These are phyloP conservation scores for Venustaconcha ellipsiformis DNA, from an alignment of 1,140 invertebrate genomes.

Conservation along the genomic window DNA sequence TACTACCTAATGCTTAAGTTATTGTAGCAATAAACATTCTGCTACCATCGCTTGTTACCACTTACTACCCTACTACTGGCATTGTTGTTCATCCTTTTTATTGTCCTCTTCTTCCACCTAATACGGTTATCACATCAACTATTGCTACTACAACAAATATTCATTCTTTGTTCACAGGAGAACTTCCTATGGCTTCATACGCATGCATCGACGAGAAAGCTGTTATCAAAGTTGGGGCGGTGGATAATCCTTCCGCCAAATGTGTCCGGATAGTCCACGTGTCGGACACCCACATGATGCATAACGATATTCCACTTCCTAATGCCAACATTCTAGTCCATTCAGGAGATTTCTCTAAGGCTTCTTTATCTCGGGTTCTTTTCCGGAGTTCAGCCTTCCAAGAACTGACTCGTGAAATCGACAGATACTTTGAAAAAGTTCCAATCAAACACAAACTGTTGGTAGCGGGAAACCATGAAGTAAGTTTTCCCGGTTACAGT, in stretches of 20 bases:
- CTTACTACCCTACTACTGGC: no score
- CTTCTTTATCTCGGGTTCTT: slow-evolving; percentile 6
- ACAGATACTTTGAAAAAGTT: slow-evolving; percentile 14
- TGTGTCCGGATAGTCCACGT: slow-evolving; percentile 25
- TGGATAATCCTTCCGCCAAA: not conserved
- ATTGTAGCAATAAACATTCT: no score
- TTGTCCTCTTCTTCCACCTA: no score
- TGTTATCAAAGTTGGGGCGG: slow-evolving; percentile 16
- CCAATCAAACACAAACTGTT: slow-evolving; percentile 22
- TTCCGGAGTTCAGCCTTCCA: not conserved
- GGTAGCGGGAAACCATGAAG: slow-evolving; percentile 29
- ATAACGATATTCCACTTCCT: slow-evolving; percentile 14
- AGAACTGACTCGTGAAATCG: slow-evolving; percentile 6
- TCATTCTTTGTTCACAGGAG: no score
- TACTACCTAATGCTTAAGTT: no score
- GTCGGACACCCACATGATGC: slow-evolving; percentile 31
- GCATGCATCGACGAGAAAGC: not conserved
- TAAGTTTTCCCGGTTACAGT: slow-evolving; percentile 4
- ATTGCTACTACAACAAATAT: no score
- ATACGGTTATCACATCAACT: no score
- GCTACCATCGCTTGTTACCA: no score
- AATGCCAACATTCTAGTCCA: slow-evolving; percentile 26
- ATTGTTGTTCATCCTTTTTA: no score
- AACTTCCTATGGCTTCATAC: no score
- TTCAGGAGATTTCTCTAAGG: slow-evolving; percentile 24